Percentiles rank a stretch among this genome's conserved stretches.
These are phyloP conservation scores for Cranoglanis bouderius DNA, from an alignment of 2,113 vertebrate genomes.

Conservation along the genomic window DNA sequence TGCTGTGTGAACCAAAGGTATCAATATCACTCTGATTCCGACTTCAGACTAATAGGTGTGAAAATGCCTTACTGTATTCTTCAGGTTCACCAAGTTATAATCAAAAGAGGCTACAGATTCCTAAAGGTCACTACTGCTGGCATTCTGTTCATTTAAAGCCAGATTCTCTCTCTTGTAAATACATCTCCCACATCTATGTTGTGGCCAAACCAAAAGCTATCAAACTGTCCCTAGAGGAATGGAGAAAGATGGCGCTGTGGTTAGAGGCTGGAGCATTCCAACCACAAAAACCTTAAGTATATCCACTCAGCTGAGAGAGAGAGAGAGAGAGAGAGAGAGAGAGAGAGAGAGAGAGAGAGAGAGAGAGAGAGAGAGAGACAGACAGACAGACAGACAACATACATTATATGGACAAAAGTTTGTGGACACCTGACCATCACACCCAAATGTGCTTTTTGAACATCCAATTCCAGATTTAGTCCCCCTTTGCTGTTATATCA, in stretches of 20 bases:
- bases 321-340: background rate
- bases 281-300: constrained; percentile 6
- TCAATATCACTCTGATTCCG: background rate
- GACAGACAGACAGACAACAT: background rate
- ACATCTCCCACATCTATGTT: background rate
- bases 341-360: background rate
- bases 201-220: background rate
- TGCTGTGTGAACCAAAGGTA: background rate
- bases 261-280: background rate
- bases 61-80: background rate
- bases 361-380: background rate
- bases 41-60: background rate
- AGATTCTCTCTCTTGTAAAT: background rate
- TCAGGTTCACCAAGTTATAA: background rate
- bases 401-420: background rate
- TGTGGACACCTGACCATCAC: background rate
- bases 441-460: no score
- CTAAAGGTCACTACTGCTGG: background rate
- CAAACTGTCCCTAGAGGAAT: background rate
- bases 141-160: background rate
- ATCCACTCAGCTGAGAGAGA: background rate
- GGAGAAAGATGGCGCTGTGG: background rate
- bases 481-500: no score
- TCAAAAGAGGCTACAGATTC: background rate
- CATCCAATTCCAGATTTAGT: no score